Evolutionary conservation across 2,113 vertebrate genomes (phyloP), one percentile per base, ranked within the genome.

Genomic region (Okapia johnstoni): DNA sequence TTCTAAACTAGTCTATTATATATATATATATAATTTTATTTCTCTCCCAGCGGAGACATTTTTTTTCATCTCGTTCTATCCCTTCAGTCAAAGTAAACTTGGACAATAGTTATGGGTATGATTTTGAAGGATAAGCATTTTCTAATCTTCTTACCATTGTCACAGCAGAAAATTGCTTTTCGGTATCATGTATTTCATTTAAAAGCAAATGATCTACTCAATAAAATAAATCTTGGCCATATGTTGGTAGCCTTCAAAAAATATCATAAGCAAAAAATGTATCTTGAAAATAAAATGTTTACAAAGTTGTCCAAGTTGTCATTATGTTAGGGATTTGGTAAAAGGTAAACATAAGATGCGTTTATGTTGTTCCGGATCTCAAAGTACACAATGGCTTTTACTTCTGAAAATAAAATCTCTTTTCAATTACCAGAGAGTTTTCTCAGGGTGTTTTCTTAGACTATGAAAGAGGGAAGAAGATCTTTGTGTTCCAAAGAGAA

Each of bases 181-280:
- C 60, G 95, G 86, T 91, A 97, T 70, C 84, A 55, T 95, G 50
- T 88, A 92, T 96, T 98, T 98, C 79, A 94, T 97, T 98, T 97
- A 95, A 96, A 95, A 98, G 50, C 89, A 86, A 79, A 94, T 26
- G 79, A 11, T 95, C 84, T 93, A 57, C 73, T 95, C 98, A 96
- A 95, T 93, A 97, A 98, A 90, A 98, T 97, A 58, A 87, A 58
- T 96, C 85, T 94, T 97, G 90, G 23, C 96, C 97, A 97, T 98
- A 98, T 97, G 94, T 97, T 92, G 28, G 76, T 85, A 95, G 96
- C 95, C 96, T 92, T 92, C 98, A 97, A 70, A 88, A 96, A 95
- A 88, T 36, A 10, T 85, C 33, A 80, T 16, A 89, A 94, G 81
- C 19, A 93, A 89, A 93, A 77, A 89, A 66, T 33, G 84, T 40